Conservation (phyloP, 2,797 vertebrate species). For the Onychomys arenicola region DNA sequence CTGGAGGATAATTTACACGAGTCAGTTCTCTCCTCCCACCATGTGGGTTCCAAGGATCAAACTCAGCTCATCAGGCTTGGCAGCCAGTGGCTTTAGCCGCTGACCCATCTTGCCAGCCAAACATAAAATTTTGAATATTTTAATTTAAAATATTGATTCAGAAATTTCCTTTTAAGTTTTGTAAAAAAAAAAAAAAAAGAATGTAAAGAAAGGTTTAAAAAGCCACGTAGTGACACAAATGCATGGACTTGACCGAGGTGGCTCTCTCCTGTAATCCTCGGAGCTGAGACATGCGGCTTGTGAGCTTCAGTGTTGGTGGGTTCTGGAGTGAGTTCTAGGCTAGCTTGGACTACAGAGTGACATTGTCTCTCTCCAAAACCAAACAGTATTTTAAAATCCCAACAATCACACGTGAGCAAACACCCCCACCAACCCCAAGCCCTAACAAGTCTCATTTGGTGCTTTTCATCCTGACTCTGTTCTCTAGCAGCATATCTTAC, state of each 20-base stretch:
- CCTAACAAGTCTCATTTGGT: background rate
- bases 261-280: background rate
- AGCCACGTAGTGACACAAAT: background rate
- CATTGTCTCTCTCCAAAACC: background rate
- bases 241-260: background rate
- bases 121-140: background rate
- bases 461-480: background rate
- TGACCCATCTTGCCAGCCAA: background rate
- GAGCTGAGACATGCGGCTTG: background rate
- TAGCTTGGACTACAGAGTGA: background rate
- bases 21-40: background rate
- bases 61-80: background rate
- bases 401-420: background rate
- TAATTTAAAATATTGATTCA: background rate
- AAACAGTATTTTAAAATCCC: background rate
- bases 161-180: background rate
- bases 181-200: constrained; percentile 33
- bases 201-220: background rate
- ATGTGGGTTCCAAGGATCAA: background rate
- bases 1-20: background rate
- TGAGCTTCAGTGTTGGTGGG: background rate
- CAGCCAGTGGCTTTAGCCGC: background rate
- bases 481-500: background rate
- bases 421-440: background rate
- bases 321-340: background rate